These are phyloP conservation scores for Galemys pyrenaicus DNA, from an alignment of 2,113 vertebrate genomes.

Conservation along the genomic window DNA sequence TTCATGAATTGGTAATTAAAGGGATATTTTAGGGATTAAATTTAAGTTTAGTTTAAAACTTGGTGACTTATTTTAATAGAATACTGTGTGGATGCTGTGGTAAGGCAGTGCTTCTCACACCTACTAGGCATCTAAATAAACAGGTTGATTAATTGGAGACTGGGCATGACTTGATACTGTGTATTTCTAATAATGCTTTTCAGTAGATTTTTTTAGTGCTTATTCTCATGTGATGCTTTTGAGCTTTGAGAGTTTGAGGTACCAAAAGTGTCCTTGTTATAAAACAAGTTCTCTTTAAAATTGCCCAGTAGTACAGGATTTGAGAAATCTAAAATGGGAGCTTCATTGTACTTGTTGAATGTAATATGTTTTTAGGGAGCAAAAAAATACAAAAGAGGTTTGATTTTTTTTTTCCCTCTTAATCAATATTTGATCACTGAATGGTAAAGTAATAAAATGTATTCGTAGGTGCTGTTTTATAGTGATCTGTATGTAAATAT, in stretches of 20 bases:
- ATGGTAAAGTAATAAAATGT: slow-evolving; percentile 37
- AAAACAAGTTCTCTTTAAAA: neutral
- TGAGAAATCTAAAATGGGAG: slow-evolving; percentile 2
- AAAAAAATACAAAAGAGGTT: slow-evolving; percentile 1
- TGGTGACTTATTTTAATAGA: slow-evolving; percentile 10
- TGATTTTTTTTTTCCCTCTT: slow-evolving; percentile 5
- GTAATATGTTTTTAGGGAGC: slow-evolving; percentile 18
- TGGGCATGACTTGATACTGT: neutral
- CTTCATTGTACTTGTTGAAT: slow-evolving; percentile 27
- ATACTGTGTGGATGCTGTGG: neutral
- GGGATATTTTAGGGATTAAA: too few relatives aligned
- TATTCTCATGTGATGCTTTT: neutral
- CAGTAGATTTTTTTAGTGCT: neutral
- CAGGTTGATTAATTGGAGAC: neutral
- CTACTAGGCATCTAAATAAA: neutral
- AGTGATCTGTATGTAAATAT: neutral
- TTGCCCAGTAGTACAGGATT: neutral
- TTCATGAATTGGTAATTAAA: slow-evolving; percentile 35
- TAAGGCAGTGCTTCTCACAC: neutral
- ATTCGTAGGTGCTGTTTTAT: slow-evolving; percentile 16
- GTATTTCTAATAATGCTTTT: neutral
- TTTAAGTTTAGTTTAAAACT: slow-evolving; percentile 49
- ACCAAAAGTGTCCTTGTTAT: neutral
- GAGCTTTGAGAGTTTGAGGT: neutral
- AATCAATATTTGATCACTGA: slow-evolving; percentile 18